These are phyloP conservation scores for Choloepus hoffmanni DNA, from an alignment of 2,113 vertebrate genomes.

Conservation along the genomic window DNA sequence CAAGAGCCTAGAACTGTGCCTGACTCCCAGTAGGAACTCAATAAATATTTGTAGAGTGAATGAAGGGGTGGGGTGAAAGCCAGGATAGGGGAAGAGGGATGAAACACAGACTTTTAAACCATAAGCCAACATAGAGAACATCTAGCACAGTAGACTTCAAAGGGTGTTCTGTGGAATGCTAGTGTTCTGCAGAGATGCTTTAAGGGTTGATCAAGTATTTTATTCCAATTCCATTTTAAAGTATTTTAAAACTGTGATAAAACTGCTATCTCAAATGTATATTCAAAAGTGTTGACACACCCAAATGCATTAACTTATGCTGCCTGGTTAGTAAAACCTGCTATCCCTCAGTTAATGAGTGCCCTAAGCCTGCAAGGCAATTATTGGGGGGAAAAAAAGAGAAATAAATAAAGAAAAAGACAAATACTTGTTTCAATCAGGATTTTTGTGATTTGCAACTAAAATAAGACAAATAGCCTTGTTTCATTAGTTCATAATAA, in stretches of 20 bases:
- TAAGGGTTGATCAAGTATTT: not conserved
- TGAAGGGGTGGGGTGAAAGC: too few species aligned
- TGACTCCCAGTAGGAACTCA: not conserved
- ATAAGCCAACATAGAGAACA: not conserved
- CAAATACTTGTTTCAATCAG: not conserved
- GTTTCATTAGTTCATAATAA: not conserved
- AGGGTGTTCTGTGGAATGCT: not conserved
- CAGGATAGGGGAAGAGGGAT: not conserved
- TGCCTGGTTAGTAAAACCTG: not conserved
- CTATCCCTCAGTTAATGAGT: not conserved
- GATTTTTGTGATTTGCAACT: not conserved
- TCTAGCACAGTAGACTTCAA: too few species aligned
- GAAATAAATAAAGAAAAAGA: not conserved
- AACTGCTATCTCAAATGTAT: not conserved
- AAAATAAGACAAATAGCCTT: not conserved
- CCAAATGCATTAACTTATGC: not conserved
- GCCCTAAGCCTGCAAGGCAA: not conserved
- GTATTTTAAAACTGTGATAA: constrained; percentile 6
- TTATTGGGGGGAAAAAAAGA: not conserved
- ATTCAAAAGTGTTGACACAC: not conserved
- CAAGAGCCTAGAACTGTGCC: not conserved
- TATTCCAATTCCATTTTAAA: not conserved
- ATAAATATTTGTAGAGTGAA: too few species aligned
- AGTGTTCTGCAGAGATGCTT: not conserved
- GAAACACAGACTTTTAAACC: not conserved